Base-by-base conservation (phyloP, 2,888 invertebrate species). In the Myopa testacea region DNA sequence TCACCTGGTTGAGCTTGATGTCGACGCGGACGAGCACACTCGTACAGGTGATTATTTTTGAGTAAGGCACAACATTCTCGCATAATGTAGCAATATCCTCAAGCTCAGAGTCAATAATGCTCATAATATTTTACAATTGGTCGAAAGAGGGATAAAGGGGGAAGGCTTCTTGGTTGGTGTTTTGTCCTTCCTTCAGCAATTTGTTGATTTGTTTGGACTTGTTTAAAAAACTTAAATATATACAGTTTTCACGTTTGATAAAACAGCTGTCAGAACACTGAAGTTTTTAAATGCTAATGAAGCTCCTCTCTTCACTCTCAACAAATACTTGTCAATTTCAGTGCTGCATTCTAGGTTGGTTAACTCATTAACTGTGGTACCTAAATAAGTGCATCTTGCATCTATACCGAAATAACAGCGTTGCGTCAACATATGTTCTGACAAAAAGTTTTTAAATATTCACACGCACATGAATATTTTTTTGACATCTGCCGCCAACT, bases 21-120 rank as follows among this genome's bases (percentile, higher is more conserved):
- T 93, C 92, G 75, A 93, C 91, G 81, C 94, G 91, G 73, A 94
- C 93, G 87, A 93, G 93, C 68, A 93, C 92, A 67, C 91, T 90
- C 76, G 89, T 93, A 87, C 94, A 94, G 69, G 93, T 92, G 79
- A 94, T 91, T 82, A 94, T 90, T 87, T 91, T 92, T 82, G 92
- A 92, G 82, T 92, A 92, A 78, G 91, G 89, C 68, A 94, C 90
- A 78, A 91, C 90, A 88, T 92, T 90, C 82, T 93, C 92, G 84
- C 92, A 93, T 78, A 92, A 89, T 85, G 91, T 91, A 86, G 91
- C 91, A 78, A 94, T 91, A 88, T 93, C 93, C 83, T 90, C 89
- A 72, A 94, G 89, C 88, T 94, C 94, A 89, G 92, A 92, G 85
- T 92, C 91, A 85, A 93, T 91, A 85, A 92, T 91, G 89, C 92